Conservation (phyloP, 2,888 invertebrate species). For the Leptinotarsa tumamoca region DNA sequence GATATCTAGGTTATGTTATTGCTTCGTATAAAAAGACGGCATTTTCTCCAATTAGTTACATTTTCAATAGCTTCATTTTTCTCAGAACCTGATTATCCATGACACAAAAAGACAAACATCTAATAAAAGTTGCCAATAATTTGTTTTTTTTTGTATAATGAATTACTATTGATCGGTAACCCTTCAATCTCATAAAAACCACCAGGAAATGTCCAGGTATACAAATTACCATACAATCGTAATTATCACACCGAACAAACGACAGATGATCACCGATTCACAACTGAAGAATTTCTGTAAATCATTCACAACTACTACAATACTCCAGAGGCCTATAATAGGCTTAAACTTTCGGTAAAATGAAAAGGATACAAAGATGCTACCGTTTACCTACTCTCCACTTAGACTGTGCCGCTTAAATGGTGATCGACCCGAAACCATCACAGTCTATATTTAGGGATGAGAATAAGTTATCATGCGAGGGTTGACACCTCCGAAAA, state of each 20-base stretch:
- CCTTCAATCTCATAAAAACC: background rate
- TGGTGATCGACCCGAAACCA: background rate
- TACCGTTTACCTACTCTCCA: conserved; percentile 18
- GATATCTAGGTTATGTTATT: no score
- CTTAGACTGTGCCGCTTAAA: conserved; percentile 22
- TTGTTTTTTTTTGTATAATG: no score
- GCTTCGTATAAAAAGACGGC: no score
- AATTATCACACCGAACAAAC: conserved; percentile 17
- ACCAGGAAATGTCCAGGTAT: conserved; percentile 15
- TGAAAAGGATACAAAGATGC: conserved; percentile 27
- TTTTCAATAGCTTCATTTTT: no score
- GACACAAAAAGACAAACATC: no score
- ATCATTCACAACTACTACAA: conserved; percentile 25
- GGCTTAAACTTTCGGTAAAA: conserved; percentile 21
- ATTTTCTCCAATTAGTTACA: no score
- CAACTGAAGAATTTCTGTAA: conserved; percentile 20
- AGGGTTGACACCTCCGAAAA: conserved; percentile 63
- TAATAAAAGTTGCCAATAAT: no score
- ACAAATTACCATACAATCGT: conserved; percentile 20
- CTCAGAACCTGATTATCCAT: no score
- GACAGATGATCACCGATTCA: conserved; percentile 22
- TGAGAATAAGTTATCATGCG: conserved; percentile 62
- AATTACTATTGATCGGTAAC: no score
- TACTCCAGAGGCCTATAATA: conserved; percentile 25
- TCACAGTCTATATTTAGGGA: conserved; percentile 51